phyloP scores from a whole-genome alignment of 2,888 invertebrate species.

The Opisthograptis luteolata region DNA sequence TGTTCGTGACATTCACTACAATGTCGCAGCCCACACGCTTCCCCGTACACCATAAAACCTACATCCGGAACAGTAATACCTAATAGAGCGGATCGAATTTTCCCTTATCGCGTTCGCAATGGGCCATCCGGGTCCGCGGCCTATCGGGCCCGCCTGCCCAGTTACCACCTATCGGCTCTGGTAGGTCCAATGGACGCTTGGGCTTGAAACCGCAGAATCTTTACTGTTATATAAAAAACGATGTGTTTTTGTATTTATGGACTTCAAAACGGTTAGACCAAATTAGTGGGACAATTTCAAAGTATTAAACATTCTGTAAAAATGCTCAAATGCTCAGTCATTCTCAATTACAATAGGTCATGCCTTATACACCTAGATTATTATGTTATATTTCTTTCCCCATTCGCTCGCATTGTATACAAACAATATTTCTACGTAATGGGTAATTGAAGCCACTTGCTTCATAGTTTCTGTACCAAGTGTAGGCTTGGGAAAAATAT shows the following conservation, averaged over 20 bases:
- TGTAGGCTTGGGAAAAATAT: too few species aligned
- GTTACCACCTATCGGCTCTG: constrained; percentile 3
- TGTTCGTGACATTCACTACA: neutral
- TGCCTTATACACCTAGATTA: too few species aligned
- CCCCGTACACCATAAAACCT: constrained; percentile 10
- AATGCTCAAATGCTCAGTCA: too few species aligned
- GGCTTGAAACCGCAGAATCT: too few species aligned
- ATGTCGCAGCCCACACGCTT: constrained; percentile 2
- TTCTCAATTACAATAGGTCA: too few species aligned
- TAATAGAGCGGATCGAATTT: constrained; percentile 34
- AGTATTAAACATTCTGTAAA: too few species aligned
- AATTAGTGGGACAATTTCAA: too few species aligned
- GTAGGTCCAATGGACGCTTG: neutral
- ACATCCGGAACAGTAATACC: constrained; percentile 20
- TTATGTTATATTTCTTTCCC: neutral
- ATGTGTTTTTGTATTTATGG: too few species aligned
- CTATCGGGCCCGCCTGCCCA: constrained; percentile 8
- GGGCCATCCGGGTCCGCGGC: constrained; percentile 20
- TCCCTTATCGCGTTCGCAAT: constrained; percentile 27
- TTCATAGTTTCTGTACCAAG: neutral
- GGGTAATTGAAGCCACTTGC: neutral
- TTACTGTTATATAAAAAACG: too few species aligned
- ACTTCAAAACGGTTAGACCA: too few species aligned
- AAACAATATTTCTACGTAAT: neutral
- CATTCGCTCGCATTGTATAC: neutral